phyloP scores from a whole-genome alignment of 2,797 vertebrate genomes.

The Falco berigora region DNA sequence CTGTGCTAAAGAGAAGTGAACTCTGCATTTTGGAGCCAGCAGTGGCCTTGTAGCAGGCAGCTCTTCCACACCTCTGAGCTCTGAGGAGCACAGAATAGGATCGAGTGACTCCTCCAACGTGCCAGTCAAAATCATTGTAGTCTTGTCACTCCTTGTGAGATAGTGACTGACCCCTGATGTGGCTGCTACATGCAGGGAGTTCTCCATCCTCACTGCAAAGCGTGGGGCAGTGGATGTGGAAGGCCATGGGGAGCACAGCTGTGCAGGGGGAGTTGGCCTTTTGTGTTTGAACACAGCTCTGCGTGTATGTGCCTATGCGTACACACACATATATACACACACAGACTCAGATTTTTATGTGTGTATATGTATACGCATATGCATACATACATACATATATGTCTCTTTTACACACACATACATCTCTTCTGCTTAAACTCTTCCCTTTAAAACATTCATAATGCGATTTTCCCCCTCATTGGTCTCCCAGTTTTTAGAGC shows the following conservation, averaged over 20 bases:
- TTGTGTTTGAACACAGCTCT: background rate
- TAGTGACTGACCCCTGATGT: background rate
- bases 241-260: background rate
- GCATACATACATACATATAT: background rate
- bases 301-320: too few species aligned
- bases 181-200: background rate
- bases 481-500: background rate
- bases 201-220: background rate
- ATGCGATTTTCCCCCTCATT: background rate
- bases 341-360: background rate
- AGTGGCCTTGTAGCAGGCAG: background rate
- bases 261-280: background rate
- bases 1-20: background rate
- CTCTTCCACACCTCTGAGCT: background rate
- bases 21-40: background rate
- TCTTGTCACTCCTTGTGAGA: background rate
- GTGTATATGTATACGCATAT: background rate
- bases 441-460: background rate
- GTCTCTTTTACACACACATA: background rate
- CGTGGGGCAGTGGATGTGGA: rapidly evolving
- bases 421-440: background rate
- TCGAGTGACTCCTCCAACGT: background rate
- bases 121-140: background rate
- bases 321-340: background rate
- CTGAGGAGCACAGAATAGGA: background rate